These are phyloP conservation scores for Enteromius thamalakanensis DNA, from an alignment of 2,797 vertebrate species.

Conservation along the genomic window DNA sequence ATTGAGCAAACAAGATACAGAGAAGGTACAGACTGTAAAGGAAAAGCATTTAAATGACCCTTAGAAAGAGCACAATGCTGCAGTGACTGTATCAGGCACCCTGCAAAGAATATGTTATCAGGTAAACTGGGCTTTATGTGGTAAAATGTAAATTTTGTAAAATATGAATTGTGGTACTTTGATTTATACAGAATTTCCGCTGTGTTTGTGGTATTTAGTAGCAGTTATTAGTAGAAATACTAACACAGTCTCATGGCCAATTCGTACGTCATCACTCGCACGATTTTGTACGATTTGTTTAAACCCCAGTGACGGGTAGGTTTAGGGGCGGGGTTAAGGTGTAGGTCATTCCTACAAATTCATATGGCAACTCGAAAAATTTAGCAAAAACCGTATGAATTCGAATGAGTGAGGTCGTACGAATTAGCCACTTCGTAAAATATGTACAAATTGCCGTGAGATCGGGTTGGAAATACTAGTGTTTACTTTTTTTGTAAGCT, in stretches of 20 bases:
- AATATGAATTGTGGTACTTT: neutral
- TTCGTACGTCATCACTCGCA: no score
- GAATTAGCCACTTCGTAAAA: no score
- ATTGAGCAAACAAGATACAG: constrained; percentile 39
- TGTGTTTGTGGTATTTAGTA: neutral
- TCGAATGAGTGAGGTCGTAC: no score
- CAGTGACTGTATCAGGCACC: neutral
- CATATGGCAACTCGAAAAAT: no score
- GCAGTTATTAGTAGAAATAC: neutral
- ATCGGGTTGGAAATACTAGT: no score
- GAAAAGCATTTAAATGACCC: constrained; percentile 10
- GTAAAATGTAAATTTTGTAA: neutral
- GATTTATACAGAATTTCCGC: neutral
- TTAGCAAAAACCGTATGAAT: no score
- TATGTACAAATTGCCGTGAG: no score
- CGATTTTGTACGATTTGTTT: no score
- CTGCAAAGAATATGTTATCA: constrained; percentile 1
- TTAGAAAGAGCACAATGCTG: neutral
- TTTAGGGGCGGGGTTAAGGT: no score
- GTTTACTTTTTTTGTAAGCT: neutral
- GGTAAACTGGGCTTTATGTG: neutral
- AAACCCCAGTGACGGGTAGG: no score
- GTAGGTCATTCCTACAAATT: no score
- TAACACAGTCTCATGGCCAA: neutral
- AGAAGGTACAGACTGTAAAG: constrained; percentile 15